Base-by-base conservation (phyloP, 2,888 invertebrate genomes). In the Xanthia icteritia region DNA sequence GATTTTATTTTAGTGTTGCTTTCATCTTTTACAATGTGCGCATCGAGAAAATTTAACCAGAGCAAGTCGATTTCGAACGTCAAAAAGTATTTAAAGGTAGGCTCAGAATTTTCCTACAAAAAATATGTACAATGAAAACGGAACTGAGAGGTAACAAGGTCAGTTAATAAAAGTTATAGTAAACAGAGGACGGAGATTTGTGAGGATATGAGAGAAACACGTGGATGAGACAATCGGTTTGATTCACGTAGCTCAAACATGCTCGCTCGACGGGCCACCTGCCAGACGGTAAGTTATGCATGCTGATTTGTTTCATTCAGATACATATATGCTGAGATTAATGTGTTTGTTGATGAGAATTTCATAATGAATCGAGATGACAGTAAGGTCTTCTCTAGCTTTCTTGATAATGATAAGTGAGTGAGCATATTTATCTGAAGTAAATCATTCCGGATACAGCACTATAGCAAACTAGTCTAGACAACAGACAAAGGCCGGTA, bases 221-320 rank as follows among this genome's bases (percentile, higher is more conserved):
- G 79, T 86, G 81, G 69, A 77, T 63, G 73, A 71, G 65, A 77
- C 69, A 73, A 86, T 89, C 70, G 73, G 54, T 81, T 86, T 82
- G 79, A 84, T 81, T 82, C 78, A 82, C 84, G 39, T 67, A 77
- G 69, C 80, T n/a, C n/a, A 78, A 87, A 85, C 68, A 85, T 79
- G 69, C 67, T 77, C 64, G 39, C 39, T 51, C 60, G 31, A 60
- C 61, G 42, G 76, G 72, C 73, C 77, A 78, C 77, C 74, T 83
- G 79, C 73, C 77, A 84, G 76, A 74, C 69, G 20, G 58, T 73
- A 76, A 73, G 36, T 83, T 71, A 74, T 77, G 76, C 66, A 54
- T 69, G 73, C 70, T 68, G 73, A 88, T 83, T 86, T 82, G 67
- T 86, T 79, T 77, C 61, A 79, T 77, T 84, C 63, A 77, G 48